Percentiles rank a stretch among this genome's conserved stretches.
Evolutionary conservation across 2,113 vertebrate species (phyloP).

Genomic region (Clupea harengus): DNA sequence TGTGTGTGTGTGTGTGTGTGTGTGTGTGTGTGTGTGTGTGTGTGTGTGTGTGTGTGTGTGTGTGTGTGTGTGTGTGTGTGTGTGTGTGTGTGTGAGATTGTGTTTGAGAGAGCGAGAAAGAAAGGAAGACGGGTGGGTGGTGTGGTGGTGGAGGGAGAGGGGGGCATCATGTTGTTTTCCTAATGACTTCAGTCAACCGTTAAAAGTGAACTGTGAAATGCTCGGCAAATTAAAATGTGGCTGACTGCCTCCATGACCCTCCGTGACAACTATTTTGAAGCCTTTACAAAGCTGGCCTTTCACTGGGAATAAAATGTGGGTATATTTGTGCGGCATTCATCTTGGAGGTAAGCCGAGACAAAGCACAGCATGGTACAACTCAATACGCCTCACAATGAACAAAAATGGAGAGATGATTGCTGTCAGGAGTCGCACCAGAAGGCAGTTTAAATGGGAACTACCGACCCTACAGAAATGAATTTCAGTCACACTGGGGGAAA

Average conservation of each 20-base stretch:
- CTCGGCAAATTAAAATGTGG: neutral
- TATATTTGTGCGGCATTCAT: constrained; percentile 7
- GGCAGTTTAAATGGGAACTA: neutral
- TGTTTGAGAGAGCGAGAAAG: neutral
- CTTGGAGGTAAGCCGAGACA: neutral
- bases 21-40: neutral
- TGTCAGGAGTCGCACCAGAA: neutral
- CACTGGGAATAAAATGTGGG: neutral
- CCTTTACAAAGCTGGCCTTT: constrained; percentile 1
- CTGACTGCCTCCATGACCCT: neutral
- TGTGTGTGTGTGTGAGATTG: neutral
- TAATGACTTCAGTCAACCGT: constrained; percentile 22
- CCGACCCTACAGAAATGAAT: neutral
- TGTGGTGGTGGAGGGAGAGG: neutral
- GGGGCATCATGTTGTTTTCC: neutral
- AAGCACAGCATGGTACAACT: neutral
- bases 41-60: neutral
- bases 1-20: neutral
- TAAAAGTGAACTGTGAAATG: neutral
- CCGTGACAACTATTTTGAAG: neutral
- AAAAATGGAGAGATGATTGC: constrained; percentile 1
- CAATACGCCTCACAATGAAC: neutral
- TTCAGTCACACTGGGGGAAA: neutral
- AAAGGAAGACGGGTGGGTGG: neutral
- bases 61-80: neutral